Conservation (phyloP, 1,140 invertebrate genomes). For the Micrasema minimum region DNA sequence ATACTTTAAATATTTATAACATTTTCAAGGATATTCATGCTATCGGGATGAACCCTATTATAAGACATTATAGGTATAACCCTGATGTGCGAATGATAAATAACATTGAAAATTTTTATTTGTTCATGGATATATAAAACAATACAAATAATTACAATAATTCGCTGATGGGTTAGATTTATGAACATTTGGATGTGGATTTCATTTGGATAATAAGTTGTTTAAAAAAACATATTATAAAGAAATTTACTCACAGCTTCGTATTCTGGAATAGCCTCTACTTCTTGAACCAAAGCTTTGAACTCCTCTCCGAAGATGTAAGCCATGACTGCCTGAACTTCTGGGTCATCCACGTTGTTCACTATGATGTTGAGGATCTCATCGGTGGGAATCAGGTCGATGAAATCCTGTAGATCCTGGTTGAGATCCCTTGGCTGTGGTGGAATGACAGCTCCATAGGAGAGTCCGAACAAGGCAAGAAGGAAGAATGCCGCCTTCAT, state of each 20-base stretch:
- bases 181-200: no score
- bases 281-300: conserved; percentile 16
- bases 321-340: conserved; percentile 16
- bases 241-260: conserved; percentile 5
- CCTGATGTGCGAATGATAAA: no score
- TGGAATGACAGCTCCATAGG: conserved; percentile 16
- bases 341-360: conserved; percentile 27
- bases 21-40: no score
- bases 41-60: no score
- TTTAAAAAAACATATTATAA: no score
- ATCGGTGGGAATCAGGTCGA: conserved; percentile 20
- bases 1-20: no score
- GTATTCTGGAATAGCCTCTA: conserved; percentile 19
- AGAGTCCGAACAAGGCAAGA: conserved; percentile 31
- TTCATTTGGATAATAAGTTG: no score
- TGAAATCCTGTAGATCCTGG: conserved; percentile 31
- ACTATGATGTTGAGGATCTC: conserved; percentile 20
- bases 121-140: no score
- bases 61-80: no score
- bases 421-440: neutral
- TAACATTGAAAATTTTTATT: no score
- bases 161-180: no score
- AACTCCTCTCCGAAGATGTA: conserved; percentile 33
- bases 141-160: no score
- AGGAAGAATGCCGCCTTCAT: conserved; percentile 33